These are phyloP conservation scores for Diaprepes abbreviatus DNA, from an alignment of 2,888 invertebrate genomes.

Conservation along the genomic window DNA sequence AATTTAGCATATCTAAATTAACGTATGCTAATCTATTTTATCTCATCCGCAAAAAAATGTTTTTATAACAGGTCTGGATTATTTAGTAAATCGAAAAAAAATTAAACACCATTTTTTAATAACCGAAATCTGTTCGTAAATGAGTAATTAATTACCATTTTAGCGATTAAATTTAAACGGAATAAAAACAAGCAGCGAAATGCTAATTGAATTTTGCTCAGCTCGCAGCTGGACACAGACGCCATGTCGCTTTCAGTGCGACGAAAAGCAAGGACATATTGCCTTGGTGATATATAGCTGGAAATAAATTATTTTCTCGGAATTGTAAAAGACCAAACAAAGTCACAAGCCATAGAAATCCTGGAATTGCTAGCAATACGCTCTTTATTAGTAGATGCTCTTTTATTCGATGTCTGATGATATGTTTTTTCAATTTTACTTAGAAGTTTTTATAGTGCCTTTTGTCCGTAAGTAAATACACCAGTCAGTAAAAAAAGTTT, in stretches of 20 bases:
- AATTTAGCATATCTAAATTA: no score
- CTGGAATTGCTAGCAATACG: neutral
- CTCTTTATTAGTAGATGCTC: conserved; percentile 2
- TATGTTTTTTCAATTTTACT: neutral
- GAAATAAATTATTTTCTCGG: conserved; percentile 8
- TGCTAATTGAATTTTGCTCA: neutral
- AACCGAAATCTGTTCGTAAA: neutral
- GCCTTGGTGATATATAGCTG: conserved; percentile 7
- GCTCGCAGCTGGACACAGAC: conserved; percentile 6
- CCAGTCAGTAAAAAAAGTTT: no score
- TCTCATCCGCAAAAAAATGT: no score
- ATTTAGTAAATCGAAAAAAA: no score
- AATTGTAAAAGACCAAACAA: neutral
- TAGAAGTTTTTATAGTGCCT: no score
- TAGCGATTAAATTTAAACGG: neutral
- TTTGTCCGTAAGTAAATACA: no score
- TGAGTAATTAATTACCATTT: neutral
- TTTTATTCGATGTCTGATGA: conserved; percentile 5
- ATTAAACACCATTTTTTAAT: no score
- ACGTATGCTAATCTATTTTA: no score
- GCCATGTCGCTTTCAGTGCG: neutral
- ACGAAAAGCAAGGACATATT: conserved; percentile 1
- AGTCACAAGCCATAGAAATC: neutral
- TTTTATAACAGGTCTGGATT: no score
- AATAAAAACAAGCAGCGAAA: neutral